Evolutionary conservation across 2,797 vertebrate genomes (phyloP), one percentile per base, ranked within the genome.

Genomic region (Danio jaintianensis): DNA sequence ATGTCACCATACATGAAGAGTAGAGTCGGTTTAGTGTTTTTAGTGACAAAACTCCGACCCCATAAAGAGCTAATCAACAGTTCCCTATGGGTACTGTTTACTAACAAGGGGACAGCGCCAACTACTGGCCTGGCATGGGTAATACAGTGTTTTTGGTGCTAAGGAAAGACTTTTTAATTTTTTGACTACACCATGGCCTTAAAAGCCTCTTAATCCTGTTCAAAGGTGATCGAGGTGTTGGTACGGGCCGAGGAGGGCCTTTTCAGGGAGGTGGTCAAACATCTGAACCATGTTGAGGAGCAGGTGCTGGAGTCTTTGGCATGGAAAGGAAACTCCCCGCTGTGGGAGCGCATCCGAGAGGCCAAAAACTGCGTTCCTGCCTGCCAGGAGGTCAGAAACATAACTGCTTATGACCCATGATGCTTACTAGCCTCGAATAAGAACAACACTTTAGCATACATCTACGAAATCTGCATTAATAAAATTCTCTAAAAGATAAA

Each of bases 181-280:
- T 29, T 29, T 29, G 29, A 29, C 29, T 29, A 29, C 29, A 29
- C 29, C 29, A n/a, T n/a, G 1, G n/a, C n/a, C n/a, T n/a, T 4
- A 45, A 29, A 40, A 43, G 59, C 12, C 6, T 78, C n/a, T 64
- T 52, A n/a, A 42, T 94, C 89, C 80, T 93, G 96, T 48, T 88
- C 36, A 22, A 80, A 98, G 97, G 97, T 99, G 45, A 98, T 99
- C 4, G 98, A 99, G 89, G 95, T 99, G 75, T 94, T 99, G 11
- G 98, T 98, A 86, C 96, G 97, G 1, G 96, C 96, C 0, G 97
- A 99, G 87, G 97, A 99, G 11, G 96, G 97, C 7, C 94, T 99
- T 53, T 98, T 97, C 73, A 94, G 97, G 68, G 98, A 99, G 89
- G 97, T 98, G 95, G 97, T 99, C 68, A 99, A 99, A 84, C 97